Evolutionary conservation across 2,888 invertebrate species (phyloP).

Genomic region (Ichneumon xanthorius): DNA sequence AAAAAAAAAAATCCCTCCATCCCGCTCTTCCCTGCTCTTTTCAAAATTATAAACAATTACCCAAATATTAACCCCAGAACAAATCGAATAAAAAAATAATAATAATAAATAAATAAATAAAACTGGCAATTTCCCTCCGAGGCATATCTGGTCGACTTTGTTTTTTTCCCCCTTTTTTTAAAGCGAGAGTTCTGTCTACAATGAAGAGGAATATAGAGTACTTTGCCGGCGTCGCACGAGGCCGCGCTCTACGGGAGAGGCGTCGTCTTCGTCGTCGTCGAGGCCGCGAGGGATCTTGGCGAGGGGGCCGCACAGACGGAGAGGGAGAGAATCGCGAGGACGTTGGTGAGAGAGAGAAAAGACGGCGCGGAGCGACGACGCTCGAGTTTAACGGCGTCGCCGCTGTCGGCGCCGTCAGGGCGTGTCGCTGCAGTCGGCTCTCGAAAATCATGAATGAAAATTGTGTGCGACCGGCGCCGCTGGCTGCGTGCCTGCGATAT

Average conservation of each 20-base stretch:
- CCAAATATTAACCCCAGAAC: too few species aligned
- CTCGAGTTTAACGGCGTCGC: constrained; percentile 52
- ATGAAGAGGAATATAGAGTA: neutral
- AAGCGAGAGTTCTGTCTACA: neutral
- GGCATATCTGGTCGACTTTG: neutral
- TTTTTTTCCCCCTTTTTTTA: neutral
- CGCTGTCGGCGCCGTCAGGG: constrained; percentile 62
- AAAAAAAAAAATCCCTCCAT: neutral
- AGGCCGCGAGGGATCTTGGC: constrained; percentile 42
- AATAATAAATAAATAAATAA: neutral
- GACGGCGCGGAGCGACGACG: constrained; percentile 26
- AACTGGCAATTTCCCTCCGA: neutral
- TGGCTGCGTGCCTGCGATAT: constrained; percentile 56
- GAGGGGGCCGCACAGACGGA: constrained; percentile 9
- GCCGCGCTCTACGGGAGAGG: constrained; percentile 18
- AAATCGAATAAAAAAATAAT: too few species aligned
- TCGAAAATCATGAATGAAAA: constrained; percentile 82
- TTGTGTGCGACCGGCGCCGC: constrained; percentile 55
- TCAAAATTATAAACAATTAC: neutral
- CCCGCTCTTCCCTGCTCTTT: neutral
- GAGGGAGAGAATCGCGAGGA: neutral
- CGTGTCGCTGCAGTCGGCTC: constrained; percentile 73
- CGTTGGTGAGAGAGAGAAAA: neutral
- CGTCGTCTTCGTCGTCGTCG: constrained; percentile 26
- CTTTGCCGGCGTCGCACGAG: constrained; percentile 32